Evolutionary conservation across 2,797 vertebrate genomes (phyloP).

Genomic region (Odontamblyopus rebecca): DNA sequence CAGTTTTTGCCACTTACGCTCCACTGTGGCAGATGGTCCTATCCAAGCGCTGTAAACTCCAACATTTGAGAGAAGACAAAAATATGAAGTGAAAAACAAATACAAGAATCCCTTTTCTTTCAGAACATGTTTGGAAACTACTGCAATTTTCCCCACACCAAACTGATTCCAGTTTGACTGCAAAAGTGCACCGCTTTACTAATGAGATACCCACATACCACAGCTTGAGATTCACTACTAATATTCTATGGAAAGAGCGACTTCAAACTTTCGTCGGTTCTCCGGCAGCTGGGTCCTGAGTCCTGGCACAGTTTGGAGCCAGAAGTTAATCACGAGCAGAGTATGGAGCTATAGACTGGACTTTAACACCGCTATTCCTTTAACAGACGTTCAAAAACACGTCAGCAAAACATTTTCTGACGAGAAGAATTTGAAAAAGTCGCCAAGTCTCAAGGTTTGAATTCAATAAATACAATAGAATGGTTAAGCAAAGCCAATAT

Average conservation of each 20-base stretch:
- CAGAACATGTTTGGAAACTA: no score
- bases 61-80: no score
- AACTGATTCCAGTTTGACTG: no score
- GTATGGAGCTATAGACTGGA: constrained; percentile 5
- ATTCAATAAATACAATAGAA: neutral
- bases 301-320: constrained; percentile 6
- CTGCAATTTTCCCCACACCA: no score
- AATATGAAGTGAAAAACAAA: no score
- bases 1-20: no score
- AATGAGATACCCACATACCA: neutral
- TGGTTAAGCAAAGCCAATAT: neutral
- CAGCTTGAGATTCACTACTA: neutral
- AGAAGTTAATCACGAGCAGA: constrained; percentile 16
- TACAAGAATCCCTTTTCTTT: no score
- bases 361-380: constrained; percentile 6
- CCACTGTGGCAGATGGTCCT: no score
- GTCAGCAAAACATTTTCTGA: constrained; percentile 1
- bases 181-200: no score
- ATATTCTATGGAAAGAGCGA: constrained; percentile 20
- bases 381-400: neutral
- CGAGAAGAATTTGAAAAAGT: neutral
- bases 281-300: constrained; percentile 19
- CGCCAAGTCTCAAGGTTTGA: neutral
- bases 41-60: no score
- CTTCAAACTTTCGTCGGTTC: constrained; percentile 1